Percentiles rank a stretch among this genome's conserved stretches.
Evolutionary conservation across 2,113 vertebrate genomes (phyloP).

Genomic region (Eira barbara): DNA sequence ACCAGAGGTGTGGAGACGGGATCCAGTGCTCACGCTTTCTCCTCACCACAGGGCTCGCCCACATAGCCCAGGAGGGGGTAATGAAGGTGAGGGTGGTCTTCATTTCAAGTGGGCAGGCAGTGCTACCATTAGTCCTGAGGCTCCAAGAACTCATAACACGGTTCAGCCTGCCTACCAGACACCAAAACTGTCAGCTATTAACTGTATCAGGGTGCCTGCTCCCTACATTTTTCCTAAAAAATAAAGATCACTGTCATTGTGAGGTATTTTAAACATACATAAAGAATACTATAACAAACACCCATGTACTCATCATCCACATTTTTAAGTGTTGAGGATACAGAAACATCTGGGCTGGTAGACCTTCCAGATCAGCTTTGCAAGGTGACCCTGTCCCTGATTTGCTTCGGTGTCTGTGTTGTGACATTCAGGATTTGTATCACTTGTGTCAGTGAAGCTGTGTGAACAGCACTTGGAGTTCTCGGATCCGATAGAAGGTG

Average conservation of each 20-base stretch:
- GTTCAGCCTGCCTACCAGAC: not conserved
- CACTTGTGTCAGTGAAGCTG: rapidly evolving
- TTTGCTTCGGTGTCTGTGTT: rapidly evolving
- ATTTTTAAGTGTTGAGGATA: not conserved
- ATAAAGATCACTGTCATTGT: not conserved
- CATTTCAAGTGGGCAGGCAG: not conserved
- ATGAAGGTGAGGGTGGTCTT: not conserved
- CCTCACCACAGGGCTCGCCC: rapidly evolving
- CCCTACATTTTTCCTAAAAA: not conserved
- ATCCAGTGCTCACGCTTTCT: rapidly evolving
- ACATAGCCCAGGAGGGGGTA: rapidly evolving
- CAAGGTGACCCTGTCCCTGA: rapidly evolving
- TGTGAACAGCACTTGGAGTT: rapidly evolving
- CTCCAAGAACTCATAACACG: not conserved
- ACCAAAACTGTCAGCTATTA: not conserved
- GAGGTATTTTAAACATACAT: not conserved
- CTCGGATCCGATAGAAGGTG: not conserved
- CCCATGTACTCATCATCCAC: not conserved
- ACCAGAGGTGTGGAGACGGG: rapidly evolving
- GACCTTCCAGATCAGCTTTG: not conserved
- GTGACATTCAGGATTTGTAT: rapidly evolving
- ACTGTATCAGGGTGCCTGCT: not conserved
- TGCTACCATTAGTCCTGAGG: not conserved
- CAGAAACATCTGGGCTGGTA: not conserved
- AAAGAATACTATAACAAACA: not conserved